Conservation (phyloP, 2,888 invertebrate genomes). For the Diploptera punctata region DNA sequence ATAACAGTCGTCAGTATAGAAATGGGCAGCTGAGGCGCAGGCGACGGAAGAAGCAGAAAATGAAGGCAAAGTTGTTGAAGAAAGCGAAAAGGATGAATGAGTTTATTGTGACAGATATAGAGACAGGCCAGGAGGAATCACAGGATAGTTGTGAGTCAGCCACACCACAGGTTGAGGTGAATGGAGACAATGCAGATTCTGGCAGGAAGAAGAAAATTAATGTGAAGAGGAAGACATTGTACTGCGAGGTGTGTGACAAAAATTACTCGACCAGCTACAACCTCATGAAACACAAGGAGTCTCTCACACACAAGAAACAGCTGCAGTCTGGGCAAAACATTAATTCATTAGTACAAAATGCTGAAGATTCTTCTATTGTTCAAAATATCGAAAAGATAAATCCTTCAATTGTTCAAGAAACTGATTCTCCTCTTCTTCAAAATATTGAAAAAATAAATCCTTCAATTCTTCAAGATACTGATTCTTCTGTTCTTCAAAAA, state of each 20-base stretch:
- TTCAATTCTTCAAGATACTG: no score
- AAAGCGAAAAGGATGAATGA: background rate
- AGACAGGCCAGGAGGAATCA: constrained; percentile 19
- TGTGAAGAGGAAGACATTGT: constrained; percentile 29
- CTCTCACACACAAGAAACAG: constrained; percentile 30
- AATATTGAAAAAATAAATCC: no score
- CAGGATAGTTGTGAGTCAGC: constrained; percentile 10
- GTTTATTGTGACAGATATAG: constrained; percentile 21
- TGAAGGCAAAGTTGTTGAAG: background rate
- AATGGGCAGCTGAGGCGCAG: constrained; percentile 5
- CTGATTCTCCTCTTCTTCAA: no score
- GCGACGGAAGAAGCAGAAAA: constrained; percentile 1
- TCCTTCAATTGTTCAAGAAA: no score
- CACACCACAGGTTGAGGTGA: no score
- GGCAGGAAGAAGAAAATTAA: background rate
- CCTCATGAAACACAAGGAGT: constrained; percentile 40
- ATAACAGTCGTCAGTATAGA: constrained; percentile 16
- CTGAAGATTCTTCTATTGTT: no score
- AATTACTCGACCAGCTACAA: constrained; percentile 42
- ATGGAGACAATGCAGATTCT: no score
- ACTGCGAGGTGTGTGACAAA: constrained; percentile 40
- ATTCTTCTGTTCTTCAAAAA: no score
- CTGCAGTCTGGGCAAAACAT: no score
- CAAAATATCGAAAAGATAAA: no score
- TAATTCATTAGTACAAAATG: no score